These are phyloP conservation scores for Pelodiscus sinensis DNA, from an alignment of 2,113 vertebrate genomes.

Conservation along the genomic window DNA sequence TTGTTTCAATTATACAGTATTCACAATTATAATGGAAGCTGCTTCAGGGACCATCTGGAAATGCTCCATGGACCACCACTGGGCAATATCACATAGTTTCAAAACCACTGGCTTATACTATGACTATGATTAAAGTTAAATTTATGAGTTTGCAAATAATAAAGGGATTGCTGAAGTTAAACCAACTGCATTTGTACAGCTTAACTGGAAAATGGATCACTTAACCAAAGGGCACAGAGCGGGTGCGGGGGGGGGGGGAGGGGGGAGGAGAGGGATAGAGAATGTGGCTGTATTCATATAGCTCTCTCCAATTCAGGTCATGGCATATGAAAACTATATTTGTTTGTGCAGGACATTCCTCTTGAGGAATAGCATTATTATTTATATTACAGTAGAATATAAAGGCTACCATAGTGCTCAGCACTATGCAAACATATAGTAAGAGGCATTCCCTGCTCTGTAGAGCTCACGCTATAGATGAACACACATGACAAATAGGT, in stretches of 20 bases:
- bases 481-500: background rate
- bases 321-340: background rate
- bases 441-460: rapidly evolving
- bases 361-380: background rate
- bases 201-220: background rate
- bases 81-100: background rate
- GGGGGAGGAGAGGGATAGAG: background rate
- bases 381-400: background rate
- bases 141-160: background rate
- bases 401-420: background rate
- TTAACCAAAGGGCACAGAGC: background rate
- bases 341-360: background rate
- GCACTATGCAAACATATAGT: background rate
- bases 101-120: background rate
- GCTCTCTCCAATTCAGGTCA: background rate
- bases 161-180: background rate
- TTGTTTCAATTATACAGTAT: background rate
- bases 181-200: rapidly evolving
- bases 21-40: background rate
- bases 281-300: background rate
- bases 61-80: too few species aligned
- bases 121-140: background rate
- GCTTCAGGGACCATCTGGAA: background rate
- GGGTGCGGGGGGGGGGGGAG: too few species aligned
- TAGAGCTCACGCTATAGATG: background rate